phyloP scores from a whole-genome alignment of 2,797 vertebrate genomes.

The Schizopygopsis malacanthus region DNA sequence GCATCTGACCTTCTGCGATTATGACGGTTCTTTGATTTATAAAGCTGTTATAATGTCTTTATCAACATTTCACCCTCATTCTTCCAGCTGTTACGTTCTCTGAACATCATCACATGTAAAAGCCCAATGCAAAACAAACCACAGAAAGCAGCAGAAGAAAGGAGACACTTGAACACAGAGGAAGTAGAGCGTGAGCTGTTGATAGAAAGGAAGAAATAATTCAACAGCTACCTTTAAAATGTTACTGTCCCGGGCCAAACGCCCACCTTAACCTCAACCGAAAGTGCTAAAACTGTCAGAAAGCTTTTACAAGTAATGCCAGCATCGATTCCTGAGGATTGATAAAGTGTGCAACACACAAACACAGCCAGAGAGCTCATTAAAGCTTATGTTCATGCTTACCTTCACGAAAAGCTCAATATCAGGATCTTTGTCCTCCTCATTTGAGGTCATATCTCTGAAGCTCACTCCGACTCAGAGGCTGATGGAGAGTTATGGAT shows the following conservation, averaged over 20 bases:
- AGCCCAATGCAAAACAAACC: conserved; percentile 12
- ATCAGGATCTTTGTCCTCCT: conserved; percentile 92
- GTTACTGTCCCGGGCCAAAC: neutral
- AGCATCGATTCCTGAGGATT: neutral
- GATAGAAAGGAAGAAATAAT: conserved; percentile 57
- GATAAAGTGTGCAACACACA: neutral
- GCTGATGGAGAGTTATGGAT: neutral
- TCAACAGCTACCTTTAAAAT: conserved; percentile 46
- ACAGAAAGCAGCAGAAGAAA: neutral
- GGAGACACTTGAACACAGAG: conserved; percentile 19
- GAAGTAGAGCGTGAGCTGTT: conserved; percentile 56
- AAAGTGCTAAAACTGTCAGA: neutral
- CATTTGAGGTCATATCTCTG: conserved; percentile 81
- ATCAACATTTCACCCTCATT: conserved; percentile 3
- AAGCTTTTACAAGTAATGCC: neutral
- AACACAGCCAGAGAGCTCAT: neutral
- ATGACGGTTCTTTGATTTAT: neutral
- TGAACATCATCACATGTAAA: neutral
- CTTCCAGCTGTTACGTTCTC: neutral
- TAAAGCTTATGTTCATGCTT: conserved; percentile 46
- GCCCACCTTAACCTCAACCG: neutral
- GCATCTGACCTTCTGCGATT: neutral
- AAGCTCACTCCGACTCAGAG: conserved; percentile 69
- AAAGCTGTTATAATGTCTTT: neutral
- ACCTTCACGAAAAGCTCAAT: conserved; percentile 98